These are phyloP conservation scores for Phrynocephalus forsythii DNA, from an alignment of 2,797 vertebrate genomes.

Conservation along the genomic window DNA sequence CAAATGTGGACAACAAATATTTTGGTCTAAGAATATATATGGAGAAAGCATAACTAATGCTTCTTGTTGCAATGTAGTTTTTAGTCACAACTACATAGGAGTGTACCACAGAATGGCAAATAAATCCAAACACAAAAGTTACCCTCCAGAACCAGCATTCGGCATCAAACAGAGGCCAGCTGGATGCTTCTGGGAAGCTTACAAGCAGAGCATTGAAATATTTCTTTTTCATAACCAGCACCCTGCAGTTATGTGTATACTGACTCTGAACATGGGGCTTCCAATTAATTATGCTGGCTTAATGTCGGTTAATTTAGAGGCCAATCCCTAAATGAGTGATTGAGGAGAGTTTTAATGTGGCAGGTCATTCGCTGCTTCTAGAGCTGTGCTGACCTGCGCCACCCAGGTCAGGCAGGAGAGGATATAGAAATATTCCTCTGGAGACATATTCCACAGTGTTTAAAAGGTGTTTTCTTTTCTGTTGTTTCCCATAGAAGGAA, in stretches of 20 bases:
- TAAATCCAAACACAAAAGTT: constrained; percentile 1
- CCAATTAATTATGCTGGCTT: not conserved
- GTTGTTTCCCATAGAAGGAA: not conserved
- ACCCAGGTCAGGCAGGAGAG: not conserved
- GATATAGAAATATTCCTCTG: not conserved
- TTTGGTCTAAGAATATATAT: constrained; percentile 1
- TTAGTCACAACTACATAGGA: not conserved
- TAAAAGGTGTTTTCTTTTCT: not conserved
- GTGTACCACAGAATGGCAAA: not conserved
- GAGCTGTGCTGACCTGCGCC: not conserved
- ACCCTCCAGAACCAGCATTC: not conserved
- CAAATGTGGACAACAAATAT: not conserved
- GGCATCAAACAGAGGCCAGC: not conserved
- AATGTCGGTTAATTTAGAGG: not conserved
- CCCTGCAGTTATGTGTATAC: not conserved
- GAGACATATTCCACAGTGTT: not conserved
- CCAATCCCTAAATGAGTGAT: not conserved
- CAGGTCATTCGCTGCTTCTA: not conserved
- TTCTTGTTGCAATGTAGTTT: not conserved
- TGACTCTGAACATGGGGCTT: not conserved
- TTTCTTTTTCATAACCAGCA: not conserved
- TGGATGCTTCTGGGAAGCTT: not conserved
- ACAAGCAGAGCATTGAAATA: not conserved
- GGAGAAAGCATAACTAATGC: not conserved
- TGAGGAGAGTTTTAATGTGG: not conserved